Evolutionary conservation across 2,797 vertebrate genomes (phyloP), one percentile per base, ranked within the genome.

Genomic region (Neoniphon sammara): DNA sequence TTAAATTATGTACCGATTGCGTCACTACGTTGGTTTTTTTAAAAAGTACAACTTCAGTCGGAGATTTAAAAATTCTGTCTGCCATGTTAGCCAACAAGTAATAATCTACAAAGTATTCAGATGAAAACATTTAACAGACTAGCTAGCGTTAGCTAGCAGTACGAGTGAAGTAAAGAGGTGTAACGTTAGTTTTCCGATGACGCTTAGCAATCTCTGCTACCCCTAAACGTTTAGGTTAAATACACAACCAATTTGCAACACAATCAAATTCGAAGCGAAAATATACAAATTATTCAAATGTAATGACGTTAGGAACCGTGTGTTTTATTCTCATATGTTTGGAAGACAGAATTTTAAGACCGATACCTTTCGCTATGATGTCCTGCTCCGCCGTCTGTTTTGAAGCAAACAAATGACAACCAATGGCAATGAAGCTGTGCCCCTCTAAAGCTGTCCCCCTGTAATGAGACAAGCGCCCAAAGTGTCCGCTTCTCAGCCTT

Each of bases 351-450:
- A 1, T 15, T 0, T 58, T 2, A 27, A 9, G 1, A 30, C 47
- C 18, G 18, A 63, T 52, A 25, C 12, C 2, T 4, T 39, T 3
- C 18, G 2, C 52, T 53, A 57, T 4, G 3, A 57, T 5, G 27
- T 25, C 34, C 1, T 14, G 63, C 85, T 88, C 80, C 89, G 89
- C 91, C 87, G 75, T 63, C 66, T 18, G 52, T 75, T 91, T 92
- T 71, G 34, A 91, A 91, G 75, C 11, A 60, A 86, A 91, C 77
- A 83, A 84, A 79, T 4, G 34, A 3, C 73, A 69, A 49, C 91
- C 91, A 93, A 93, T 92, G 42, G 50, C 49, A 60, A 57, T 2
- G n/a, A 47, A 53, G 74, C 5, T 66, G 86, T 83, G 85, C 82
- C 65, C 39, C 47, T 2, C 14, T 17, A 1, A 83, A 78, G 0